A percentile compares a stretch with the other conserved stretches of the same genome.
Conservation (phyloP, 2,888 invertebrate genomes). For the Lasius platythorax region DNA sequence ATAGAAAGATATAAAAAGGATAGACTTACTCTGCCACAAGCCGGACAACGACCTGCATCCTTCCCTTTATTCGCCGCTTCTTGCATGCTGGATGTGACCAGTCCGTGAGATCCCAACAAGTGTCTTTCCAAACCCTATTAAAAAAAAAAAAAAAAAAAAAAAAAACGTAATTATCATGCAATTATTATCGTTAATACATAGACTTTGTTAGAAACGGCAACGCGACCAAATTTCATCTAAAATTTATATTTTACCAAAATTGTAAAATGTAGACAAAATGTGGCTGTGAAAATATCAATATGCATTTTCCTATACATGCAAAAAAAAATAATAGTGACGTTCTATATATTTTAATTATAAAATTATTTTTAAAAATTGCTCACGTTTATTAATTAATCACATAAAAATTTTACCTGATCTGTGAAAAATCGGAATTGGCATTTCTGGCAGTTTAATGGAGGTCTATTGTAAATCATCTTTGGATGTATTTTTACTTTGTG, state of each 20-base stretch:
- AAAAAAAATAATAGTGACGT: neutral
- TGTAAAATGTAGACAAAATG: neutral
- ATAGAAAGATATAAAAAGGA: neutral
- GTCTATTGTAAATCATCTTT: constrained; percentile 97
- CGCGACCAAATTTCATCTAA: neutral
- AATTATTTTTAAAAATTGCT: constrained; percentile 1
- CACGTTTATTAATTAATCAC: neutral
- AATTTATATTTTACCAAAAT: constrained; percentile 7
- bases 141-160: constrained; percentile 4
- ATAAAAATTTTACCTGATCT: constrained; percentile 87
- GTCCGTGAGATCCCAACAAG: constrained; percentile 96
- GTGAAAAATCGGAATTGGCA: constrained; percentile 99
- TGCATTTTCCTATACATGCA: neutral
- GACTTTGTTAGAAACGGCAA: neutral
- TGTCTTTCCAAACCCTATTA: constrained; percentile 96
- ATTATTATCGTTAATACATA: neutral
- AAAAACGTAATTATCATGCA: neutral
- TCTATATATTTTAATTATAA: neutral
- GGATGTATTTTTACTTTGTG: constrained; percentile 98
- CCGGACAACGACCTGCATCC: constrained; percentile 97
- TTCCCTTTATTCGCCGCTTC: constrained; percentile 98
- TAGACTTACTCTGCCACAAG: constrained; percentile 94
- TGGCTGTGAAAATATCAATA: neutral
- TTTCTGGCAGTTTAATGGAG: constrained; percentile 98
- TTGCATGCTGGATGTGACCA: constrained; percentile 98